Evolutionary conservation across 2,888 invertebrate species (phyloP).

Genomic region (Carabus problematicus): DNA sequence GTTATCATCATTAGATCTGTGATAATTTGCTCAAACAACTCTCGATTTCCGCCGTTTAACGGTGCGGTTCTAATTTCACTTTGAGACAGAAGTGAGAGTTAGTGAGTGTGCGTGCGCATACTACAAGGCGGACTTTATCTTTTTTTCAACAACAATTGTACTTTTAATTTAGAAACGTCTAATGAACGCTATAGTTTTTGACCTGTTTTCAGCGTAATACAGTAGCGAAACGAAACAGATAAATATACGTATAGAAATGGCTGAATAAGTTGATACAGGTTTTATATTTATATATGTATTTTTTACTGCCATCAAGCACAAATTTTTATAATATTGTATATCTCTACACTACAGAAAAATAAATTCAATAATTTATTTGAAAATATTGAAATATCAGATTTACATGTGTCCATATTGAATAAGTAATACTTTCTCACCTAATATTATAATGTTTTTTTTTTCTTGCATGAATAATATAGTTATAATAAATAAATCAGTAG

Average conservation of each 20-base stretch:
- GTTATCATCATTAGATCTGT: background rate
- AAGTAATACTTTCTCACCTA: too few relatives aligned
- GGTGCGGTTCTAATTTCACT: background rate
- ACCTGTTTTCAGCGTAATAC: background rate
- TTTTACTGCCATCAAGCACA: too few relatives aligned
- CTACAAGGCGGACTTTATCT: background rate
- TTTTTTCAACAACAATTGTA: background rate
- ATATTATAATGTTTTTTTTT: too few relatives aligned
- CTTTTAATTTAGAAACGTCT: background rate
- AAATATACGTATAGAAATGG: background rate
- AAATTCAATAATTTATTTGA: too few relatives aligned
- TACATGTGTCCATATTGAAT: too few relatives aligned
- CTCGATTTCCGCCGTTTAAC: conserved; percentile 1
- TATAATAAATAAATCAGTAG: too few relatives aligned
- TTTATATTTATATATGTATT: too few relatives aligned
- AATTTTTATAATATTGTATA: too few relatives aligned
- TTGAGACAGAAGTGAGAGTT: conserved; percentile 4
- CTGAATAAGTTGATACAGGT: background rate
- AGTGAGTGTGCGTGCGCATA: background rate
- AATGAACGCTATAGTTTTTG: background rate
- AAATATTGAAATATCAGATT: too few relatives aligned
- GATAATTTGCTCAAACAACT: conserved; percentile 4
- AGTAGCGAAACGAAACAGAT: background rate
- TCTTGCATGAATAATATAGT: too few relatives aligned
- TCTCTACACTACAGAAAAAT: too few relatives aligned